Evolutionary conservation across 2,888 invertebrate species (phyloP).

Genomic region (Platycheirus rosarum): DNA sequence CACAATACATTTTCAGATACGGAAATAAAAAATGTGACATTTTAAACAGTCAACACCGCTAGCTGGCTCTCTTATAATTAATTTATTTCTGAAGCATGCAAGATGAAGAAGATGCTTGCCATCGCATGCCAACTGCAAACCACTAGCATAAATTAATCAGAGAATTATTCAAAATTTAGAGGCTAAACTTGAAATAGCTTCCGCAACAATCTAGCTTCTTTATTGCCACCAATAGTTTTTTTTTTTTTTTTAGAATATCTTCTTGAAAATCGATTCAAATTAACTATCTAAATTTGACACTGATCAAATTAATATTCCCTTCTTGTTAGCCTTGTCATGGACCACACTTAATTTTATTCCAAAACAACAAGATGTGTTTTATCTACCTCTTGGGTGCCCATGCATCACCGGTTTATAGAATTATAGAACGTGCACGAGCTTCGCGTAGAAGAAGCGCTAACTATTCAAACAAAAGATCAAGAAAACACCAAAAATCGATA

Average conservation of each 20-base stretch:
- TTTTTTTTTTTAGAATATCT: constrained; percentile 37
- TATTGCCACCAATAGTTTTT: not conserved
- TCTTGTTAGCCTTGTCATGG: constrained; percentile 52
- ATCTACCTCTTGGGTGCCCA: constrained; percentile 31
- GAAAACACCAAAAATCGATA: constrained; percentile 37
- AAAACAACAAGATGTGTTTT: constrained; percentile 20
- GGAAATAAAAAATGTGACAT: constrained; percentile 4
- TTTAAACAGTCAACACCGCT: not conserved
- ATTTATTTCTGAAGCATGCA: not conserved
- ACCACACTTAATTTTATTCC: constrained; percentile 30
- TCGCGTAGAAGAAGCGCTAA: constrained; percentile 3
- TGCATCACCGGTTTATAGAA: constrained; percentile 63
- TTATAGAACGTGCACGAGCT: constrained; percentile 50
- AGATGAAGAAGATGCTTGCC: constrained; percentile 2
- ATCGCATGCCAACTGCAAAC: not conserved
- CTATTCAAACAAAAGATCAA: constrained; percentile 37
- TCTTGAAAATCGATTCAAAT: constrained; percentile 40
- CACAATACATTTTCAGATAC: not conserved
- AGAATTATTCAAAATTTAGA: constrained; percentile 45
- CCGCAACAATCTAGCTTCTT: constrained; percentile 37
- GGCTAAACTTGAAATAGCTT: constrained; percentile 35
- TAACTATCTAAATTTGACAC: constrained; percentile 31
- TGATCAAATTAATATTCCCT: constrained; percentile 57
- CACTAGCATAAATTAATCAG: constrained; percentile 9
- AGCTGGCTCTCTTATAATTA: not conserved